Evolutionary conservation across 2,113 vertebrate genomes (phyloP).

Genomic region (Tupaia tana): DNA sequence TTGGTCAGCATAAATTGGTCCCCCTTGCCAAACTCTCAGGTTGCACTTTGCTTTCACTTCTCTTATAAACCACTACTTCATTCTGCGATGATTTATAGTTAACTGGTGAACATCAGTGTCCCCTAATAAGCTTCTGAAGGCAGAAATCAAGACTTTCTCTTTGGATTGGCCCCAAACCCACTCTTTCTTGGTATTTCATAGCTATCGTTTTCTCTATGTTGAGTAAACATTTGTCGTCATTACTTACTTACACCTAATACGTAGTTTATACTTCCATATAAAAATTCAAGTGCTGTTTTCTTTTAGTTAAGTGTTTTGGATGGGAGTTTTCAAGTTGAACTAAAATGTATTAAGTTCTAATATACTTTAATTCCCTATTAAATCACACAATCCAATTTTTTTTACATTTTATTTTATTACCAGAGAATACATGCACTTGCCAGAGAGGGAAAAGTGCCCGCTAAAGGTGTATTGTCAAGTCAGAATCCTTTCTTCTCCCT

Average conservation of each 20-base stretch:
- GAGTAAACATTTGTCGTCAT: conserved; percentile 36
- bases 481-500: too few relatives aligned
- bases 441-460: too few relatives aligned
- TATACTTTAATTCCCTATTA: background rate
- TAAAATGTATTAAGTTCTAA: conserved; percentile 36
- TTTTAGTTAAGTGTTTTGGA: background rate
- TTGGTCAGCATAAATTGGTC: background rate
- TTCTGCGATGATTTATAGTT: background rate
- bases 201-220: too few relatives aligned
- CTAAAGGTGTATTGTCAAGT: too few relatives aligned
- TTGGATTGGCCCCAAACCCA: background rate
- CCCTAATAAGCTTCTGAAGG: background rate
- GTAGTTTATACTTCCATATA: background rate
- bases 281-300: background rate
- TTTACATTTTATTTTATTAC: too few relatives aligned
- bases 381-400: background rate
- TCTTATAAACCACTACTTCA: background rate
- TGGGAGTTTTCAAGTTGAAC: background rate
- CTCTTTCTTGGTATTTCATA: background rate
- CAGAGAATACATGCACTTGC: too few relatives aligned
- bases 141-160: background rate
- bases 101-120: background rate
- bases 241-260: conserved; percentile 14
- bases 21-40: background rate
- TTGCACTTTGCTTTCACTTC: background rate